phyloP scores from a whole-genome alignment of 2,888 invertebrate species.

The Dolichomitus sp. region DNA sequence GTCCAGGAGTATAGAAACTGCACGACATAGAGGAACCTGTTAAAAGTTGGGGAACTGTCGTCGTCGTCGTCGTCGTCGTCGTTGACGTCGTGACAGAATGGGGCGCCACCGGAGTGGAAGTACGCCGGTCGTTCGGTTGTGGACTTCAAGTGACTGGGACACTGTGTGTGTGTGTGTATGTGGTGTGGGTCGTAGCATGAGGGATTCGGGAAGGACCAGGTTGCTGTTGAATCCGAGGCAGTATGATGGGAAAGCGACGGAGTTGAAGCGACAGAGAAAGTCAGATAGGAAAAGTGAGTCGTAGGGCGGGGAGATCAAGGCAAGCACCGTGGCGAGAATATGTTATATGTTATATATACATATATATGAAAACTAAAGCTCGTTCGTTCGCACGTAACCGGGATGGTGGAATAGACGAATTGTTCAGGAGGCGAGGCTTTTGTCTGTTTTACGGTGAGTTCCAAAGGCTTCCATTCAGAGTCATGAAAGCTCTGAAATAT shows the following conservation, averaged over 20 bases:
- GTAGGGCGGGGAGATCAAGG: conserved; percentile 34
- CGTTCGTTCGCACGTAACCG: conserved; percentile 82
- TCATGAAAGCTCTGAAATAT: conserved; percentile 83
- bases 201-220: conserved; percentile 35
- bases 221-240: conserved; percentile 18
- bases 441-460: conserved; percentile 84
- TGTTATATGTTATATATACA: conserved; percentile 73
- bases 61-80: conserved; percentile 63
- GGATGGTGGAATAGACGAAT: conserved; percentile 83
- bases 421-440: conserved; percentile 83
- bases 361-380: conserved; percentile 73
- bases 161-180: conserved; percentile 18
- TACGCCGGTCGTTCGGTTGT: conserved; percentile 57
- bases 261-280: conserved; percentile 55
- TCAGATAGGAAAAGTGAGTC: conserved; percentile 63
- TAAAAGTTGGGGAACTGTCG: conserved; percentile 78
- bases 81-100: conserved; percentile 72
- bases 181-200: conserved; percentile 13
- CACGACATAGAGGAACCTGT: conserved; percentile 73
- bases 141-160: conserved; percentile 27
- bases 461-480: conserved; percentile 83
- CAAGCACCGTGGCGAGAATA: conserved; percentile 74
- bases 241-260: conserved; percentile 48
- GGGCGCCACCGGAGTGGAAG: conserved; percentile 75
- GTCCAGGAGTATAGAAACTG: conserved; percentile 31